Evolutionary conservation across 2,113 vertebrate genomes (phyloP), one percentile per base, ranked within the genome.

Genomic region (Rostratula benghalensis): DNA sequence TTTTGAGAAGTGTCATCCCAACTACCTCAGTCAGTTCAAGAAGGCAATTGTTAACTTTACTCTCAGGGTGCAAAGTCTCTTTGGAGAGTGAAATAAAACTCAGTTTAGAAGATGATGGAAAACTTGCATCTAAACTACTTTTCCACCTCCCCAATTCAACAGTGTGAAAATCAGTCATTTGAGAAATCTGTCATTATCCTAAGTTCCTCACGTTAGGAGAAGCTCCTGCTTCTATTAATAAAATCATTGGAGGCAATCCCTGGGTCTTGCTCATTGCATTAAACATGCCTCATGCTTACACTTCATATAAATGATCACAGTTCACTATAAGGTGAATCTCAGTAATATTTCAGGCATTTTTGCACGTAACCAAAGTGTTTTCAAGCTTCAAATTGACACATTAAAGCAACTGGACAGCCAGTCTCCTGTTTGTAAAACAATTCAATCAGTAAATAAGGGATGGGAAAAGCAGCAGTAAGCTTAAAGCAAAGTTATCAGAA

Each of bases 331-430:
- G 61, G 87, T 39, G 63, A 86, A 71, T 77, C 61, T 85, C 87
- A 86, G 65, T 69, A 83, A 79, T 83, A 76, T 75, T 53, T 79
- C 92, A 95, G 84, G 78, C 35, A 53, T 89, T 84, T 93, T 61
- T 75, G 73, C 92, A 95, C 56, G 87, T 96, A 94, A 89, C 96
- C 83, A 93, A 93, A 73, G 50, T 16, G 51, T 75, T 94, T 95
- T 95, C 92, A 90, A 92, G 87, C 75, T 89, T 83, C 68, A 88
- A 83, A 74, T 45, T 53, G 82, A 83, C 74, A 89, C 76, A 69
- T 45, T 48, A 64, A 90, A 91, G 83, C 30, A 88, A 70, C 43
- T n/a, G 80, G 69, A 92, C 71, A 96, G 79, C 39, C 89, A 93
- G 78, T 64, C 27, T 77, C 70, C 43, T 65, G 35, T 81, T 45